Conservation (phyloP, 2,888 invertebrate genomes). For the Crossocerus cetratus region DNA sequence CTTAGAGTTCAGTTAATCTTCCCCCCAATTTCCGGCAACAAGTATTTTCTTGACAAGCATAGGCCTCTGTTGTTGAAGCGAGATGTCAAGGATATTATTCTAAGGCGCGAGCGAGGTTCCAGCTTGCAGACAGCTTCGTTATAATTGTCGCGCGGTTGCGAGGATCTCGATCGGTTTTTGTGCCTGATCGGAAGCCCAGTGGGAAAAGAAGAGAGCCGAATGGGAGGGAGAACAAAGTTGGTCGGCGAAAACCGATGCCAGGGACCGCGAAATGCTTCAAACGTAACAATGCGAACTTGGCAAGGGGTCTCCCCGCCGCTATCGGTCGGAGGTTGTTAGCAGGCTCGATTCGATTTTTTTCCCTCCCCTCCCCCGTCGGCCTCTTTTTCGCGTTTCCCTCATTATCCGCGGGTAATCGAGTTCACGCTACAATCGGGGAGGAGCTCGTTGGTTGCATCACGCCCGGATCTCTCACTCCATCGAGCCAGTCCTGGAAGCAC, state of each 20-base stretch:
- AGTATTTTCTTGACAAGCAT: too few relatives aligned
- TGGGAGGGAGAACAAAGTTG: neutral
- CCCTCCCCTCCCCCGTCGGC: conserved; percentile 15
- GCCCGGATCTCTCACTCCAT: too few relatives aligned
- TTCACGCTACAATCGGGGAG: conserved; percentile 22
- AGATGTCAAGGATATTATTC: too few relatives aligned
- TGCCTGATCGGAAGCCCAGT: too few relatives aligned
- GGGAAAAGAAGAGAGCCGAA: too few relatives aligned
- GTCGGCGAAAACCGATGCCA: neutral
- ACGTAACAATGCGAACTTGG: conserved; percentile 23
- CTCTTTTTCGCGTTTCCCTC: conserved; percentile 20
- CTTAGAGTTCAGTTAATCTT: too few relatives aligned
- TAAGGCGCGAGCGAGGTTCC: too few relatives aligned
- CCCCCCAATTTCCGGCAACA: too few relatives aligned
- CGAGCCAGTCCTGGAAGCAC: conserved; percentile 10
- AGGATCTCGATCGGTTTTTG: too few relatives aligned
- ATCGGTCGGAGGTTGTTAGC: conserved; percentile 21
- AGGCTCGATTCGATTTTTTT: conserved; percentile 15
- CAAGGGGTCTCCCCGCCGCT: conserved; percentile 12
- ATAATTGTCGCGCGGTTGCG: too few relatives aligned
- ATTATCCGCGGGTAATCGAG: conserved; percentile 39
- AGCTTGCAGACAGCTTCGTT: too few relatives aligned
- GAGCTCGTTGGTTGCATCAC: conserved; percentile 15
- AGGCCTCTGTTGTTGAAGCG: too few relatives aligned
- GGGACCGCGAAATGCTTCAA: conserved; percentile 17